Evolutionary conservation across 1,140 invertebrate species (phyloP).

Genomic region (Odontomachus brunneus): DNA sequence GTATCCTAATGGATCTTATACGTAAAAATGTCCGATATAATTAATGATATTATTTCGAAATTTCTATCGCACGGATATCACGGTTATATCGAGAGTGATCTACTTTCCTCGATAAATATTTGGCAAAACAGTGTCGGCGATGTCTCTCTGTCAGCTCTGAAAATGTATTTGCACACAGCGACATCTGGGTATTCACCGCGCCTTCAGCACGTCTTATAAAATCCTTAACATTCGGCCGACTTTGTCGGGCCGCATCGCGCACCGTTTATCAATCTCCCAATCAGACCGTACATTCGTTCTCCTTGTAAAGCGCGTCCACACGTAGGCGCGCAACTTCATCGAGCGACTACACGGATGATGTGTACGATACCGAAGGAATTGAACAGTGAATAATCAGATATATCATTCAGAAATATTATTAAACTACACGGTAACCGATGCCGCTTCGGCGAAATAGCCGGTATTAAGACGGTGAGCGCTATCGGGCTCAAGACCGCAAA

Average conservation of each 20-base stretch:
- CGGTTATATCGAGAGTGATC: not conserved
- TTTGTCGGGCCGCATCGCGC: not conserved
- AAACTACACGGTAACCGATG: conserved; percentile 32
- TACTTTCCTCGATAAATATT: not conserved
- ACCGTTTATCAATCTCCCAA: conserved; percentile 2
- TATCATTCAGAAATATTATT: conserved; percentile 53
- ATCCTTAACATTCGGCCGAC: not conserved
- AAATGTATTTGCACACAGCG: not conserved
- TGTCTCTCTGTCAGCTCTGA: not conserved
- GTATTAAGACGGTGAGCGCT: conserved; percentile 72
- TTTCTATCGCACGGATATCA: not conserved
- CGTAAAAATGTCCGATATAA: conserved; percentile 45
- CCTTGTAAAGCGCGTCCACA: not conserved
- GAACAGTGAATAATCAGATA: conserved; percentile 15
- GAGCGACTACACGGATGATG: not conserved
- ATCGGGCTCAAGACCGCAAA: conserved; percentile 66
- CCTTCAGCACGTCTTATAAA: not conserved
- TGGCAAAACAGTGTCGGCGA: not conserved
- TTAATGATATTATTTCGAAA: conserved; percentile 28
- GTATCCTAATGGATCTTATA: conserved; percentile 65
- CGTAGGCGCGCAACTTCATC: not conserved
- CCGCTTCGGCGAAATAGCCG: conserved; percentile 52
- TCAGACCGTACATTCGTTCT: not conserved
- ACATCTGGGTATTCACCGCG: not conserved
- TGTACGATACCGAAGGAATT: not conserved